Base-by-base conservation (phyloP, 2,797 vertebrate species). In the Aeoliscus strigatus region DNA sequence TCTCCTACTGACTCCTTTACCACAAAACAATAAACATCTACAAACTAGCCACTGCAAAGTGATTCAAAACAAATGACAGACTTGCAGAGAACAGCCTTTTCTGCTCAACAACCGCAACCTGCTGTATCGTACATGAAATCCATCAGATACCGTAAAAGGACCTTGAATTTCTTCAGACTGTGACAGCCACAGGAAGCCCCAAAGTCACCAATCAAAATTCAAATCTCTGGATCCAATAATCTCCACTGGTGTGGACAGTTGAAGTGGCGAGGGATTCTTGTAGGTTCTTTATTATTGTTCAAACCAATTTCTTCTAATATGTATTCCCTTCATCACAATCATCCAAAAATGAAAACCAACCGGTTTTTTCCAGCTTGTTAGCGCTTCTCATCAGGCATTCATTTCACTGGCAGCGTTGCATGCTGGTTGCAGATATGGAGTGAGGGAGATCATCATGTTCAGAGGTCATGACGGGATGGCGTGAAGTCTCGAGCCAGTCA, bases 381-480 rank as follows among this genome's bases (percentile, higher is more conserved):
- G 39, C 9, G 3, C 50, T 52, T 54, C 44, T 62, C 52, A 15
- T 48, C 1, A 3, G 48, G 48, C 24, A n/a, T 33, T 70, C 48
- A 9, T 84, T 71, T 59, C 14, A 21, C 57, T 64, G 60, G 56
- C 61, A 71, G 67, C 38, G 15, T 69, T 26, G 59, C 65, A 68
- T 75, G 75, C 62, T 81, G 75, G 69, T 78, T 64, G 70, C 38
- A 51, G 53, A 53, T 39, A 50, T 1, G 8, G 39, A 51, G 42
- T 27, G 31, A 31, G 28, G 11, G 8, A 60, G 72, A 39, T 46
- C 18, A 4, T 31, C 39, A 29, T 34, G 50, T 60, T 71, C 66
- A 61, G 76, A 79, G 88, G 91, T 98, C 94, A 98, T 80, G 91
- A 94, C 27, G 85, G 83, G 71, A 81, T 12, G 59, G 31, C 32